Conservation (phyloP, 2,888 invertebrate species). For the Dasypogon diadema region DNA sequence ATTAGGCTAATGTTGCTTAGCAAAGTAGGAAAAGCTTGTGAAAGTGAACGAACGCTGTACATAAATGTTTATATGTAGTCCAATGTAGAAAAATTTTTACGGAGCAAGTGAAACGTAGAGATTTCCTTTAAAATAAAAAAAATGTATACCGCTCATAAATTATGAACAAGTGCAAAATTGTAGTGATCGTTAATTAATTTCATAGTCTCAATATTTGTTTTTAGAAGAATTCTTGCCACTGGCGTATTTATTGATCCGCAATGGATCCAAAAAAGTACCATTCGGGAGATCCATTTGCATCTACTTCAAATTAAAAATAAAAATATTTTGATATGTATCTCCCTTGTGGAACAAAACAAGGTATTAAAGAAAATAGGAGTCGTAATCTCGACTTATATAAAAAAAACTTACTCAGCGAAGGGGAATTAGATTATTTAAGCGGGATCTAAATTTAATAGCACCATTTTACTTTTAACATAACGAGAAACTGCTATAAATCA, state of each 20-base stretch:
- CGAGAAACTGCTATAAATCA: no score
- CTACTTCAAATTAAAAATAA: no score
- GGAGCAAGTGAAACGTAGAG: no score
- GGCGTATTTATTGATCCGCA: not conserved
- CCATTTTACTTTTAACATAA: no score
- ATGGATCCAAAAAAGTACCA: not conserved
- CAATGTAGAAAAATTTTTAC: not conserved
- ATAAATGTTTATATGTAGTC: not conserved
- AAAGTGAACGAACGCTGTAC: not conserved
- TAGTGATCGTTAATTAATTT: not conserved
- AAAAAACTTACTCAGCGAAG: no score
- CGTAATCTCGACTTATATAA: no score
- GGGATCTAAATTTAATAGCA: no score
- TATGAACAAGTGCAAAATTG: constrained; percentile 15
- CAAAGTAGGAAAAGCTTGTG: not conserved
- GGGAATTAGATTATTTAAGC: no score
- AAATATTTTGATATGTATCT: no score
- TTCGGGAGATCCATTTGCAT: no score
- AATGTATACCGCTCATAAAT: not conserved
- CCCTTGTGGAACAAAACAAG: not conserved
- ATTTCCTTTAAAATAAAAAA: no score
- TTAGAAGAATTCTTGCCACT: constrained; percentile 44
- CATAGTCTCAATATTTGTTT: constrained; percentile 4
- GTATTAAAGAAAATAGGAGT: not conserved
- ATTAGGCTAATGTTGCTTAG: constrained; percentile 1